Conservation (phyloP, 2,113 vertebrate species). For the Xiphophorus couchianus region DNA sequence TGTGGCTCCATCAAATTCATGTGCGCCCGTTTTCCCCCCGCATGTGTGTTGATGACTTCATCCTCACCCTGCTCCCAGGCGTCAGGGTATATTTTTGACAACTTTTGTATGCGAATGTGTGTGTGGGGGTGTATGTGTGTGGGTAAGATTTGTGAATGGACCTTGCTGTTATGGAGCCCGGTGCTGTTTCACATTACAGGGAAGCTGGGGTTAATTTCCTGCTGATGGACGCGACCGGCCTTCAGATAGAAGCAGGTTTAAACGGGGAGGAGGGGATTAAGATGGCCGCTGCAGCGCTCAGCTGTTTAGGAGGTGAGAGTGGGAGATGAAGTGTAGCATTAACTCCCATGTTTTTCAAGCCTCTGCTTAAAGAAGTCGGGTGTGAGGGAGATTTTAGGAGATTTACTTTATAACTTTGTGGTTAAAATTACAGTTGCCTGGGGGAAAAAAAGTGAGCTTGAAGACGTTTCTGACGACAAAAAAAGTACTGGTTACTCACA, state of each 20-base stretch:
- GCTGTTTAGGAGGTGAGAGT: conserved; percentile 81
- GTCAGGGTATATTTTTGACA: conserved; percentile 65
- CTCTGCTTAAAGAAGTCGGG: background rate
- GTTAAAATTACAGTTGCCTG: conserved; percentile 21
- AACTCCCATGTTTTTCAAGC: conserved; percentile 53
- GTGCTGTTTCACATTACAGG: conserved; percentile 72
- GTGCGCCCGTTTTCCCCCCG: conserved; percentile 27
- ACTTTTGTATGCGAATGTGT: conserved; percentile 3
- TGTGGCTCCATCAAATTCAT: conserved; percentile 35
- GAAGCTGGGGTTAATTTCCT: conserved; percentile 74
- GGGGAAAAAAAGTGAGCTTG: no score
- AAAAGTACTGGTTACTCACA: background rate
- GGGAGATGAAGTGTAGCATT: conserved; percentile 61
- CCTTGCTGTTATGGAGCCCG: conserved; percentile 34
- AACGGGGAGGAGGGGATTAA: conserved; percentile 52
- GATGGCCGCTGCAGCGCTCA: conserved; percentile 36
- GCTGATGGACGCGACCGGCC: conserved; percentile 63
- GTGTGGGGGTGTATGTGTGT: background rate
- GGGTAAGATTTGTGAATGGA: conserved; percentile 51
- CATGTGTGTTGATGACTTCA: conserved; percentile 69
- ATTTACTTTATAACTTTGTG: conserved; percentile 21
- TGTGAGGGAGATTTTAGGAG: conserved; percentile 13
- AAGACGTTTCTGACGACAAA: background rate
- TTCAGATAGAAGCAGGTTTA: conserved; percentile 60
- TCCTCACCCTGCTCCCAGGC: conserved; percentile 53